Evolutionary conservation across 2,888 invertebrate species (phyloP).

Genomic region (Macrosoma leucophasiata): DNA sequence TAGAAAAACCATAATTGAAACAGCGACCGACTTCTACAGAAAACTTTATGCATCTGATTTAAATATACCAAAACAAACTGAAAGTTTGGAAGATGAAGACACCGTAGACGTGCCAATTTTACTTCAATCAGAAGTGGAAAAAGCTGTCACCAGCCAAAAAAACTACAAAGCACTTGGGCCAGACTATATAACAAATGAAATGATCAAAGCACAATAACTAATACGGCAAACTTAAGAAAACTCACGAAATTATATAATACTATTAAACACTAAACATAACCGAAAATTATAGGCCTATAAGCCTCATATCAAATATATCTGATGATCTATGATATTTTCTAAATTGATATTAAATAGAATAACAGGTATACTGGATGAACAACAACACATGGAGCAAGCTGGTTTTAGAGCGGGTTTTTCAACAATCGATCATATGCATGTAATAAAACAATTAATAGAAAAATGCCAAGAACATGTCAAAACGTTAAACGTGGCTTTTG

Average conservation of each 20-base stretch:
- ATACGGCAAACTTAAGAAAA: neutral
- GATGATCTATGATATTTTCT: no score
- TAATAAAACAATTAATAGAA: conserved; percentile 4
- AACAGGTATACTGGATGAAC: neutral
- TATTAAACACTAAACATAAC: neutral
- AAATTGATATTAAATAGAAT: conserved; percentile 1
- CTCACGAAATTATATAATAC: neutral
- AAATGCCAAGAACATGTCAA: conserved; percentile 3
- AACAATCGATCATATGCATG: conserved; percentile 1
- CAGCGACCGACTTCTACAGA: conserved; percentile 6
- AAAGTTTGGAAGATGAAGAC: neutral
- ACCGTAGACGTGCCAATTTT: conserved; percentile 1
- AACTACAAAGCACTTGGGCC: neutral
- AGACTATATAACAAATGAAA: conserved; percentile 1
- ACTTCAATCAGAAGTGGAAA: neutral
- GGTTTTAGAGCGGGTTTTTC: neutral
- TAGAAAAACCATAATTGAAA: conserved; percentile 5
- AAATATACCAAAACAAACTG: neutral
- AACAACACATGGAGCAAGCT: no score
- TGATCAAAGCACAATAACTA: conserved; percentile 1
- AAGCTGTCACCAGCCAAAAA: conserved; percentile 1
- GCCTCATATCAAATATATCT: neutral
- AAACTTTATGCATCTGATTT: conserved; percentile 1
- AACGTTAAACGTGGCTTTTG: neutral
- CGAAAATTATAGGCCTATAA: neutral